These are phyloP conservation scores for Prenolepis imparis DNA, from an alignment of 2,888 invertebrate species.

Conservation along the genomic window DNA sequence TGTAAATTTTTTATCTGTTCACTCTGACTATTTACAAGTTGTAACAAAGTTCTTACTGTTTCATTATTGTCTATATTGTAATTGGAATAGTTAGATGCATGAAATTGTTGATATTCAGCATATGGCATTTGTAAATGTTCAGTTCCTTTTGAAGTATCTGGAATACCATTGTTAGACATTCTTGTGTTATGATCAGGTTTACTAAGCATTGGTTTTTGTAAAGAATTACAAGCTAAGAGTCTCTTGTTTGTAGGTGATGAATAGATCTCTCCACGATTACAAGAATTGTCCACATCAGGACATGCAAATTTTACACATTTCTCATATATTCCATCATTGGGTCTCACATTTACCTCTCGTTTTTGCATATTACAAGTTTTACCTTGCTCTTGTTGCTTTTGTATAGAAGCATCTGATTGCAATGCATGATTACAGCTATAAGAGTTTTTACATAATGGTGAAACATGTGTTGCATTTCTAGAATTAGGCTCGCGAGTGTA, in stretches of 20 bases:
- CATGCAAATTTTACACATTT: constrained; percentile 4
- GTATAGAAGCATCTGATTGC: not conserved
- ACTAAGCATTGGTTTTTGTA: not conserved
- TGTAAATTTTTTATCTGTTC: constrained; percentile 90
- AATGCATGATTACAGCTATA: not conserved
- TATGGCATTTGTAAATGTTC: constrained; percentile 56
- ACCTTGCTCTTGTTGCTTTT: not conserved
- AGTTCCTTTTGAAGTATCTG: constrained; percentile 38
- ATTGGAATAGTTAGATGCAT: constrained; percentile 61
- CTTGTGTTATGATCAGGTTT: not conserved
- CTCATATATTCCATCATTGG: not conserved
- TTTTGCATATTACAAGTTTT: not conserved
- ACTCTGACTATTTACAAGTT: constrained; percentile 90
- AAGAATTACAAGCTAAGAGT: not conserved
- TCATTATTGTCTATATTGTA: constrained; percentile 75
- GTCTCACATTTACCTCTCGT: not conserved
- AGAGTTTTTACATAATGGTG: not conserved
- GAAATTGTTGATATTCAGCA: constrained; percentile 63
- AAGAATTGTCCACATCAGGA: constrained; percentile 9
- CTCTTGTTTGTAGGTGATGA: not conserved
- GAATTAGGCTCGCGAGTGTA: constrained; percentile 57
- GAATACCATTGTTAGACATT: constrained; percentile 31
- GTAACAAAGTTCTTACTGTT: constrained; percentile 87
- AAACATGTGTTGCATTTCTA: not conserved
- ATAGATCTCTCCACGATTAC: not conserved